phyloP scores from a whole-genome alignment of 2,888 invertebrate species.

The Athalia rosae region DNA sequence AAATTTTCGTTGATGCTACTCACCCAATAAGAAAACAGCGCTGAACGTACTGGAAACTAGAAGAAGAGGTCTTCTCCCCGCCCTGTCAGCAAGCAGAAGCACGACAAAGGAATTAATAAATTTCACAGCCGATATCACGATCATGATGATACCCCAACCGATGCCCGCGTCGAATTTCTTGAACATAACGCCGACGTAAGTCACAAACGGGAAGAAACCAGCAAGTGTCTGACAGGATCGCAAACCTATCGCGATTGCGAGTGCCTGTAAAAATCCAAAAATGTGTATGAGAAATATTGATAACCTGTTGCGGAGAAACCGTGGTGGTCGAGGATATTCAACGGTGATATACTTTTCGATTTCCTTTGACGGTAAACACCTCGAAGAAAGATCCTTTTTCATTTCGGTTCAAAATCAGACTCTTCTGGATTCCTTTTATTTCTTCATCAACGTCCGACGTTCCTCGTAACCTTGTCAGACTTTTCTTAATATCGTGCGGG shows the following conservation, averaged over 20 bases:
- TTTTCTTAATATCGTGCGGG: slow-evolving; percentile 55
- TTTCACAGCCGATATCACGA: background rate
- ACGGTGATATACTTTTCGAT: slow-evolving; percentile 28
- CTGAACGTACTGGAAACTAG: background rate
- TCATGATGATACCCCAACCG: background rate
- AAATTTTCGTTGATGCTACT: background rate
- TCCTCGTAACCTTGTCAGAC: slow-evolving; percentile 58
- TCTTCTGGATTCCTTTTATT: slow-evolving; percentile 55
- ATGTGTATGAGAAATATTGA: background rate
- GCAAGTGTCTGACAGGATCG: background rate
- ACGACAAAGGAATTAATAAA: background rate
- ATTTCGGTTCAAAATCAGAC: slow-evolving; percentile 63
- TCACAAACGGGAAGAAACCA: background rate
- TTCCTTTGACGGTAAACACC: slow-evolving; percentile 17
- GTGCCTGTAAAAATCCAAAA: background rate
- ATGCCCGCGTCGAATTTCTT: background rate
- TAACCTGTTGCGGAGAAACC: no score
- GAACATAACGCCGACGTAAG: background rate
- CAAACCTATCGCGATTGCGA: background rate
- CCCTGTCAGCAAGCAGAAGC: background rate
- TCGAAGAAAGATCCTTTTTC: slow-evolving; percentile 52
- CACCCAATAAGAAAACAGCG: background rate
- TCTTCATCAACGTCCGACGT: slow-evolving; percentile 61
- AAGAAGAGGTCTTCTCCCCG: slow-evolving; percentile 14
- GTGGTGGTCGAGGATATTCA: background rate